A percentile compares a stretch with the other conserved stretches of the same genome.
phyloP scores from a whole-genome alignment of 2,888 invertebrate genomes.

The Girardia tigrina region DNA sequence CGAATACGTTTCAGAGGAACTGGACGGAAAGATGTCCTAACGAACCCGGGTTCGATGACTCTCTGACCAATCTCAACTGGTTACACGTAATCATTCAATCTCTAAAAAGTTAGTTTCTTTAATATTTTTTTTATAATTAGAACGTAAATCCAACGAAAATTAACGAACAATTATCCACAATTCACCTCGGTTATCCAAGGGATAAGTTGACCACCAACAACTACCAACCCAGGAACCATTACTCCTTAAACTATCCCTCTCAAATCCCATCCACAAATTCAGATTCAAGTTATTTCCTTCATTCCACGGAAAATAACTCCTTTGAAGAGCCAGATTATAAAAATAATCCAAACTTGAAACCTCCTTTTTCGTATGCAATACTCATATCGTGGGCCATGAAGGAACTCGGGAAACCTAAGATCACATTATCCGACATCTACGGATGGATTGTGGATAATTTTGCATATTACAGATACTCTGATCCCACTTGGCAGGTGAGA shows the following conservation, averaged over 20 bases:
- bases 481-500: constrained; percentile 27
- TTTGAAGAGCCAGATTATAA: background rate
- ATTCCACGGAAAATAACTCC: background rate
- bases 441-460: constrained; percentile 27
- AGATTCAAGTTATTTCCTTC: no score
- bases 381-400: constrained; percentile 25
- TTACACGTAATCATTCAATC: no score
- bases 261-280: background rate
- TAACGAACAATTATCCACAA: background rate
- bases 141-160: background rate
- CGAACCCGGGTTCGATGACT: background rate
- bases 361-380: constrained; percentile 20
- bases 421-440: constrained; percentile 25
- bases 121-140: no score
- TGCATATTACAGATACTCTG: constrained; percentile 13
- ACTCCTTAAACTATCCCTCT: background rate
- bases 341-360: constrained; percentile 18
- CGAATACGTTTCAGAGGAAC: background rate
- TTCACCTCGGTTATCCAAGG: background rate
- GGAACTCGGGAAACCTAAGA: constrained; percentile 25
- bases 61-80: background rate
- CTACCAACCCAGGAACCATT: background rate
- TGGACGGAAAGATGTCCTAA: background rate
- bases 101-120: no score
- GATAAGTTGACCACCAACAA: background rate